Base-by-base conservation (phyloP, 2,888 invertebrate species). In the Autographa pulchrina region DNA sequence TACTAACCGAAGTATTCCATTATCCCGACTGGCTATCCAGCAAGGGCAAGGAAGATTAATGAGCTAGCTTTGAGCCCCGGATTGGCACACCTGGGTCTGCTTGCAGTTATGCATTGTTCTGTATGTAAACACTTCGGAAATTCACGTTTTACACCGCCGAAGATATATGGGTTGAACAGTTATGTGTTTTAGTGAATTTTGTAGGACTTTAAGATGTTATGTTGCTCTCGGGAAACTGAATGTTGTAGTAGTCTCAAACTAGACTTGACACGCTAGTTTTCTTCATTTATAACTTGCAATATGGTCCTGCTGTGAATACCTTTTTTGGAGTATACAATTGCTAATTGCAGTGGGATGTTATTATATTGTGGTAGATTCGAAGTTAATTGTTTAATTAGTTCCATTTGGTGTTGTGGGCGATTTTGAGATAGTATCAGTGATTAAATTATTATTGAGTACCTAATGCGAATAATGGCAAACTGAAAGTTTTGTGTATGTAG, bases 31-130 rank as follows among this genome's bases (percentile, higher is more conserved):
- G 86, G 74, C 79, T 78, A 68, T 58, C 65, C 48, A 62, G 68
- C 38, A 74, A 71, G 72, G 68, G 81, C 76, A 72, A 75, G 82
- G 78, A 88, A 93, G 93, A 93, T 93, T 93, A 93, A 93, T 92
- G 93, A 90, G 86, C 72, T 84, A 88, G 92, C 90, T 92, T 88
- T 90, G 90, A 83, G 83, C 86, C 48, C 61, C 79, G 85, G 86
- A 89, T 87, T 85, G 86, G 84, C 82, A 79, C 89, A 89, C 89
- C 89, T 89, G 89, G 75, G 84, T 80, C 86, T 73, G 80, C 76
- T 69, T 80, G 83, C 85, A 83, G 77, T 85, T 77, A 70, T 87
- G 86, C 85, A 86, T 84, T 82, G 82, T 84, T 80, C 73, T 80
- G 62, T 75, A 62, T 78, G 79, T 81, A 78, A 76, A 77, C 75